Evolutionary conservation across 2,113 vertebrate genomes (phyloP).

Genomic region (Drymodes brunneopygia): DNA sequence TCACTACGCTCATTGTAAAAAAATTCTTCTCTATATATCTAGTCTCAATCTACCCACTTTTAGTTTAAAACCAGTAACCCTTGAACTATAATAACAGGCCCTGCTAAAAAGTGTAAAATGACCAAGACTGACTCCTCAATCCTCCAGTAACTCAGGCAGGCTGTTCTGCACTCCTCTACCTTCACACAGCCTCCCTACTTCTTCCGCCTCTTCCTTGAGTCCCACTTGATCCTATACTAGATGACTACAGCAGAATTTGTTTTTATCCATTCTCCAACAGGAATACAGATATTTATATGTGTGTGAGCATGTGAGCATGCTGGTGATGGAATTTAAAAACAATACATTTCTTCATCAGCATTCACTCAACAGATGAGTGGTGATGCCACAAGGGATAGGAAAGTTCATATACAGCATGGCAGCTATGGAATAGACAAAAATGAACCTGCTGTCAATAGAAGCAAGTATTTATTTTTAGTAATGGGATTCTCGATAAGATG

Average conservation of each 20-base stretch:
- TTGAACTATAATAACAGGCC: background rate
- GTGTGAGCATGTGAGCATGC: background rate
- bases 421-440: background rate
- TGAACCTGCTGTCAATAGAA: background rate
- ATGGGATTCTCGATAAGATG: background rate
- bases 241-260: background rate
- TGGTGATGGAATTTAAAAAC: background rate
- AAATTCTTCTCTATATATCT: background rate
- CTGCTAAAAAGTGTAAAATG: background rate
- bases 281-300: fast-evolving
- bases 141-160: background rate
- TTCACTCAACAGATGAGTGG: background rate
- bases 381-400: background rate
- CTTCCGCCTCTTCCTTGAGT: background rate
- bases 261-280: background rate
- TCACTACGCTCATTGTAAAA: background rate
- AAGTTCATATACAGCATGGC: background rate
- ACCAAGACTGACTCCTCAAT: background rate
- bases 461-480: background rate
- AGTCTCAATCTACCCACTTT: background rate
- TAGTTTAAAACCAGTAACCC: background rate
- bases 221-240: background rate
- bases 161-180: background rate
- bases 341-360: background rate
- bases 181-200: background rate